Conservation (phyloP, 2,797 vertebrate genomes). For the Valencia hispanica region DNA sequence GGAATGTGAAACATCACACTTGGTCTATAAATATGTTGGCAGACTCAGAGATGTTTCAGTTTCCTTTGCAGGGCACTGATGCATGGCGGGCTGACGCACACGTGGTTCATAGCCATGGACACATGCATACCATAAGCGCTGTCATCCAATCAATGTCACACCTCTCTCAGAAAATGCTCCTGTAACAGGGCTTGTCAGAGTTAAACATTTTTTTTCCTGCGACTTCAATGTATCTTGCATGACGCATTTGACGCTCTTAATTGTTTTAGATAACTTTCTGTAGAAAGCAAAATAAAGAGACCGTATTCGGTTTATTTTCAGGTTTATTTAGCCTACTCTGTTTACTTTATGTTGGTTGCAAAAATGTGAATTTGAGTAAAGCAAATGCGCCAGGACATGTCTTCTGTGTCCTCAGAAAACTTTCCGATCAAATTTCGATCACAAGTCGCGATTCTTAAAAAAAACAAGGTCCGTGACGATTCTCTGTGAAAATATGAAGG, state of each 20-base stretch:
- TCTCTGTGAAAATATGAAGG: neutral
- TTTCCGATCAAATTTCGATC: neutral
- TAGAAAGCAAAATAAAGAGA: neutral
- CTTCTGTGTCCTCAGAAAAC: neutral
- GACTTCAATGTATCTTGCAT: neutral
- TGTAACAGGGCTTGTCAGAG: neutral
- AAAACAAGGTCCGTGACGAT: neutral
- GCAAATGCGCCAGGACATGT: neutral
- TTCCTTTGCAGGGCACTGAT: constrained; percentile 40
- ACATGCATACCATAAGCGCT: neutral
- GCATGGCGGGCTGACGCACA: constrained; percentile 42
- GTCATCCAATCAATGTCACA: neutral
- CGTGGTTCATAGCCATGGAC: constrained; percentile 37
- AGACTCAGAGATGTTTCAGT: constrained; percentile 57
- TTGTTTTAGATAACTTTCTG: neutral
- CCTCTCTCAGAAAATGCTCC: neutral
- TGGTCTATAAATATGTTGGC: constrained; percentile 73
- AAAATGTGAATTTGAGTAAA: neutral
- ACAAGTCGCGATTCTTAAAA: neutral
- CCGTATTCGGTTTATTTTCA: neutral
- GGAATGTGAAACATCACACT: constrained; percentile 80
- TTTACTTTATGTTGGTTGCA: neutral
- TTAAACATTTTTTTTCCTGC: neutral
- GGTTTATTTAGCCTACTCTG: neutral
- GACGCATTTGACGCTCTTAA: neutral